Evolutionary conservation across 2,888 invertebrate species (phyloP), one percentile per base, ranked within the genome.

Genomic region (Himalopsyche japonica): DNA sequence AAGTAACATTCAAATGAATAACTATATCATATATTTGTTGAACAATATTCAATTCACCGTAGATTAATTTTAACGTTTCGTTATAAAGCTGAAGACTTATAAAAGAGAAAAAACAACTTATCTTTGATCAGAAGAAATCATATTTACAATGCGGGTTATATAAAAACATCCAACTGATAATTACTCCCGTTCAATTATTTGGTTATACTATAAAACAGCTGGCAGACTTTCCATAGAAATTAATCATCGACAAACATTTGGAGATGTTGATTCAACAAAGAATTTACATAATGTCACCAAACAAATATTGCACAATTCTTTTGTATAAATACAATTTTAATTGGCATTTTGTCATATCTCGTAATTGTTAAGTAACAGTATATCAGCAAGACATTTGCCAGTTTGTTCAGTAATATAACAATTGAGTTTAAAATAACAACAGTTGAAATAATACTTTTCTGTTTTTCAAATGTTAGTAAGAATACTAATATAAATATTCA

Each of bases 401-500:
- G 70, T 48, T 37, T 32, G 64, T 76, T 47, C 57, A 15, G 70
- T 20, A 43, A 70, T 70, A 10, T 70, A 70, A 70, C 70, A 5
- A 70, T 70, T 27, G 70, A 70, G 27, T 70, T 27, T 70, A 70
- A 27, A 24, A 70, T 70, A 30, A 70, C 70, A 30, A 3, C 27
- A 64, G 24, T 64, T 64, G 83, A 79, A 79, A 84, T 86, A 86
- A 86, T 85, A 86, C 86, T 86, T 85, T 84, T 81, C 37, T 49
- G 27, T 79, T 80, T 82, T 49, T 84, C 57, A 78, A 84, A 78
- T 48, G 76, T 80, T 88, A 89, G 89, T 88, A 70, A 1, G 27
- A n/a, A n/a, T 70, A 90, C 82, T 85, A 87, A 79, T 48, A 85
- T 87, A 87, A 85, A 87, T 85, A 87, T 85, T 79, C 49, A 76